Base-by-base conservation (phyloP, 1,140 invertebrate species). In the Calycopis cecrops region DNA sequence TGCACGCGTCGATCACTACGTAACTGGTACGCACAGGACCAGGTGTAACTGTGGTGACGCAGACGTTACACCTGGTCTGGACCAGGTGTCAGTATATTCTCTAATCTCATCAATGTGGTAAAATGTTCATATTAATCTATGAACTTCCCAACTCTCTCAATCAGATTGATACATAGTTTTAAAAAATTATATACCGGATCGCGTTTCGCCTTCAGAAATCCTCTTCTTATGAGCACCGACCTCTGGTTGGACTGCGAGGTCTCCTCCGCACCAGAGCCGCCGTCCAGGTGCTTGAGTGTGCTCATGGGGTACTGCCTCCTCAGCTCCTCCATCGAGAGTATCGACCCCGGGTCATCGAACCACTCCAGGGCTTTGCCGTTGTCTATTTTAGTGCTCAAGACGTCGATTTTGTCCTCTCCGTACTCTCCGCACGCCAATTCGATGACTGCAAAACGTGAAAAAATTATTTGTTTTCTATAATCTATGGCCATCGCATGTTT, bases 351-450 rank as follows among this genome's bases (percentile, higher is more conserved):
- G 65, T 94, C 89, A 4, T 91, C 87, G 55, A 95, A 94, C 92
- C 93, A 95, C 9, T 89, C 83, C 1, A 92, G 62, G 57, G 84
- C 90, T 69, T 87, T 90, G 3, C 96, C 96, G 71, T 96, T 96
- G 59, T 93, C 88, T 0, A 93, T 91, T 54, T 91, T 93, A 2
- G 88, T 82, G 4, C 93, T 92, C 54, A 98, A 88, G 17, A 90
- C 79, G 17, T 92, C 79, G 3, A 96, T 92, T 85, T 92, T 96
- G 68, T 92, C 93, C 14, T 93, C 90, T 0, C 96, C 97, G 67
- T 97, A 95, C 79, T 98, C 96, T 0, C 94, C 96, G 60, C 94
- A 95, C 0, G 96, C 94, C 62, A 98, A 87, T 88, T 98, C 96
- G 71, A 97, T 97, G 10, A 94, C 94, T 94, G 70, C 14, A 78